phyloP scores from a whole-genome alignment of 2,797 vertebrate genomes.

The Bradypus variegatus region DNA sequence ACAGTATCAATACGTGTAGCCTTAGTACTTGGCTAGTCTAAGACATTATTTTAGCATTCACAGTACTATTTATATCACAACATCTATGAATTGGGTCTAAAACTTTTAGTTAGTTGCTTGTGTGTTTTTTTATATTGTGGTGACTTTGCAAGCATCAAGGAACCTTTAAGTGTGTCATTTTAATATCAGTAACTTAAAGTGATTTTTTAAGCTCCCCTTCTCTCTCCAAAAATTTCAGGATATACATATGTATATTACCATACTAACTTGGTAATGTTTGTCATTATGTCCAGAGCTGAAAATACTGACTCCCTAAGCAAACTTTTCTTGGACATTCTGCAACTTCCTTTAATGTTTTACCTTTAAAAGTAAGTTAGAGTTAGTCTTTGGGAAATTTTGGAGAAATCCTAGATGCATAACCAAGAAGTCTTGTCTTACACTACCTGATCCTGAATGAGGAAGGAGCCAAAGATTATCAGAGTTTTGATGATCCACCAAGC shows the following conservation, averaged over 20 bases:
- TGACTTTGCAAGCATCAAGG: background rate
- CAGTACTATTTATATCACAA: background rate
- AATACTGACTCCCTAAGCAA: background rate
- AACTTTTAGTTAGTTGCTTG: background rate
- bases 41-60: background rate
- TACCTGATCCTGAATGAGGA: background rate
- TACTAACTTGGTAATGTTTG: background rate
- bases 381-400: slow-evolving; percentile 21
- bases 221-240: background rate
- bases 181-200: background rate
- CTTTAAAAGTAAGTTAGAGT: background rate
- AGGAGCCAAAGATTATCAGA: background rate
- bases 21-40: background rate
- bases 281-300: background rate
- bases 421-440: background rate
- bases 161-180: background rate
- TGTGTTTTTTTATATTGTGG: background rate
- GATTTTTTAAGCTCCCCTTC: background rate
- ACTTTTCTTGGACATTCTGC: background rate
- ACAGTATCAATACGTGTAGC: background rate
- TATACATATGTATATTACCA: background rate
- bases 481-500: background rate
- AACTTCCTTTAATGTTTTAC: slow-evolving; percentile 17
- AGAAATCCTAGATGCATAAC: background rate
- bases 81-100: background rate